These are phyloP conservation scores for Hirudinaria manillensis DNA, from an alignment of 2,888 invertebrate genomes.

Conservation along the genomic window DNA sequence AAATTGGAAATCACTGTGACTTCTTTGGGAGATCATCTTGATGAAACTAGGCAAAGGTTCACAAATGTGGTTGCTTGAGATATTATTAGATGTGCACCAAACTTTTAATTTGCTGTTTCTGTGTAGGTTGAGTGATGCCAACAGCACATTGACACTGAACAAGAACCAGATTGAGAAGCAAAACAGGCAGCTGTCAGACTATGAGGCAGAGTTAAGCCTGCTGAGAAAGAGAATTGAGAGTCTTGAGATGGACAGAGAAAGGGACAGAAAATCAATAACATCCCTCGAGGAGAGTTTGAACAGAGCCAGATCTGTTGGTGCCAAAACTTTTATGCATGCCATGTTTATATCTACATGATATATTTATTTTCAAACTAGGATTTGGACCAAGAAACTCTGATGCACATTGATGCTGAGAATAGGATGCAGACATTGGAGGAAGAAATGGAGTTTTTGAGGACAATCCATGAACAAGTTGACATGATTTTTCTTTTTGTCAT, in stretches of 20 bases:
- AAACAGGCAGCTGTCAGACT: constrained; percentile 54
- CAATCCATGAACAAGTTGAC: constrained; percentile 56
- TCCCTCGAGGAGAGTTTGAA: constrained; percentile 48
- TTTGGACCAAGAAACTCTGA: constrained; percentile 57
- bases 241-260: constrained; percentile 47
- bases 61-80: neutral
- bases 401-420: constrained; percentile 57
- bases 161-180: constrained; percentile 41
- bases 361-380: constrained; percentile 45
- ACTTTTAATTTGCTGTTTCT: neutral
- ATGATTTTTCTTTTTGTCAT: neutral
- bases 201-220: constrained; percentile 56
- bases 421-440: constrained; percentile 56
- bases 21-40: constrained; percentile 54
- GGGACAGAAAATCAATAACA: constrained; percentile 52
- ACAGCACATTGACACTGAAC: neutral
- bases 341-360: neutral
- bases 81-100: neutral
- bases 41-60: constrained; percentile 45
- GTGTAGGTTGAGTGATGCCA: constrained; percentile 25
- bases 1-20: constrained; percentile 55
- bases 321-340: neutral
- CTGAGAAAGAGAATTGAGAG: constrained; percentile 50
- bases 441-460: constrained; percentile 57
- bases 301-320: constrained; percentile 47